A percentile compares a stretch with the other conserved stretches of the same genome.
Evolutionary conservation across 2,888 invertebrate species (phyloP).

Genomic region (Zaprionus lineosus): DNA sequence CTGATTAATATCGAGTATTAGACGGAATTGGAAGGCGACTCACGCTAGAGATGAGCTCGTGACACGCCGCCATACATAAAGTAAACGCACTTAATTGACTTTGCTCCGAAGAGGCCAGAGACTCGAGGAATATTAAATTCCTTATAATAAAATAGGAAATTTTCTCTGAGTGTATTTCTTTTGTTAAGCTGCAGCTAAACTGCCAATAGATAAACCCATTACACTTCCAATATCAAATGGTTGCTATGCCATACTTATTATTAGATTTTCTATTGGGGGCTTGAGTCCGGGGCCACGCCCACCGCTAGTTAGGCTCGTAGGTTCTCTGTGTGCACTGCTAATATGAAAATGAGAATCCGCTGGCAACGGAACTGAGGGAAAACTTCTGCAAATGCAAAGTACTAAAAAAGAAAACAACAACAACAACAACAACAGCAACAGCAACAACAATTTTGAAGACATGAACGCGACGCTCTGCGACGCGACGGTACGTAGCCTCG

Average conservation of each 20-base stretch:
- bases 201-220: too few relatives aligned
- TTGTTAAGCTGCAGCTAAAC: too few relatives aligned
- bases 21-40: constrained; percentile 24
- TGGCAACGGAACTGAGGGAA: constrained; percentile 42
- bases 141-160: too few relatives aligned
- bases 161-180: too few relatives aligned
- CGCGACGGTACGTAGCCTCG: constrained; percentile 55
- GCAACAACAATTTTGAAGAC: too few relatives aligned
- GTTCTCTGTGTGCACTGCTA: constrained; percentile 63
- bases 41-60: constrained; percentile 11
- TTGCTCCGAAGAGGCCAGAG: too few relatives aligned
- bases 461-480: constrained; percentile 45
- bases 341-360: constrained; percentile 65
- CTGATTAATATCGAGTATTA: constrained; percentile 69
- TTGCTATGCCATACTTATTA: too few relatives aligned
- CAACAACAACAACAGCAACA: constrained; percentile 20
- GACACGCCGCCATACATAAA: too few relatives aligned
- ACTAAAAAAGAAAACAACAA: constrained; percentile 9
- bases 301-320: constrained; percentile 18
- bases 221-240: too few relatives aligned
- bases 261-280: too few relatives aligned
- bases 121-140: too few relatives aligned
- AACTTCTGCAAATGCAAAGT: constrained; percentile 28
- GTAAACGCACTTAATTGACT: too few relatives aligned
- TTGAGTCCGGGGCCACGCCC: constrained; percentile 16